These are phyloP conservation scores for Hoplodrina blanda DNA, from an alignment of 2,888 invertebrate species.

Conservation along the genomic window DNA sequence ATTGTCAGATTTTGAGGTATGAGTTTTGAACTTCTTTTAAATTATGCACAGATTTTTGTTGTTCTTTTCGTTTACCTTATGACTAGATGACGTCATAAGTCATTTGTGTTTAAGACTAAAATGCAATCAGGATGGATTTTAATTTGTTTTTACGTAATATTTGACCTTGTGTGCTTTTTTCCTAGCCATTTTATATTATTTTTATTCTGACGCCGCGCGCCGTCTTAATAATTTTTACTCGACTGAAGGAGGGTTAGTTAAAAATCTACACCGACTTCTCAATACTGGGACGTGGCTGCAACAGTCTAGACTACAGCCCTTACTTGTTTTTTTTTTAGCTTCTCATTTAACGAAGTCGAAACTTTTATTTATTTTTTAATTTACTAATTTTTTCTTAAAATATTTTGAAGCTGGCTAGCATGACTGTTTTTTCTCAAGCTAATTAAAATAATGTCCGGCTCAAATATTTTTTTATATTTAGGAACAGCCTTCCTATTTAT, in stretches of 20 bases:
- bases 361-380: too few species aligned
- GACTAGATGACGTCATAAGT: slow-evolving; percentile 6
- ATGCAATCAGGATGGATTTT: neutral
- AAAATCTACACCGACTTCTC: too few species aligned
- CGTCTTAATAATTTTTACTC: too few species aligned
- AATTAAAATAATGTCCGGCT: neutral
- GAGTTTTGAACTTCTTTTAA: slow-evolving; percentile 46
- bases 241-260: too few species aligned
- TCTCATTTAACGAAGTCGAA: too few species aligned
- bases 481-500: too few species aligned
- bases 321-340: too few species aligned
- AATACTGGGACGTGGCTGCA: too few species aligned
- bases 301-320: too few species aligned
- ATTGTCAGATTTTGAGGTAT: slow-evolving; percentile 68
- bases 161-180: neutral
- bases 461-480: too few species aligned
- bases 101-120: slow-evolving; percentile 23
- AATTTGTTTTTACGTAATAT: neutral
- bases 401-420: neutral
- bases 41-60: slow-evolving; percentile 35
- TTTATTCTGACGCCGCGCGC: neutral
- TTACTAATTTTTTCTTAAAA: neutral
- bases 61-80: slow-evolving; percentile 24
- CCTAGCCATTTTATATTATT: neutral
- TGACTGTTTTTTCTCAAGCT: neutral